Conservation (phyloP, 2,797 vertebrate genomes). For the Vireo griseus region DNA sequence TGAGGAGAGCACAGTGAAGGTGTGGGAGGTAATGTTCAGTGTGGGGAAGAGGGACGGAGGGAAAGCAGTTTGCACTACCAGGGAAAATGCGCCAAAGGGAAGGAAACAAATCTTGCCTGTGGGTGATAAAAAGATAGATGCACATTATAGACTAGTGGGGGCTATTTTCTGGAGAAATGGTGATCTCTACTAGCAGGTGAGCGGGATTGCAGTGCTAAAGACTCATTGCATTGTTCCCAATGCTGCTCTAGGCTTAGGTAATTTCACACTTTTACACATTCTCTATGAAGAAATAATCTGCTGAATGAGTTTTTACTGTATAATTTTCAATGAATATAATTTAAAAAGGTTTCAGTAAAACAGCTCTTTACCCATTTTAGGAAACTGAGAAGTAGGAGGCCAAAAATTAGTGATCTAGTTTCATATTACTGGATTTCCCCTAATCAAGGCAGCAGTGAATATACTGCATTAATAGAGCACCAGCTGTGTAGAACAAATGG, state of each 20-base stretch:
- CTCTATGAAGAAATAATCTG: background rate
- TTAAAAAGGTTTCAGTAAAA: conserved; percentile 15
- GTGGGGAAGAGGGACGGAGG: background rate
- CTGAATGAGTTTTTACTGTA: background rate
- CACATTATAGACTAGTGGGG: background rate
- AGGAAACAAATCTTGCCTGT: background rate
- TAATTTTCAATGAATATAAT: conserved; percentile 1
- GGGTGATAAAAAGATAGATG: background rate
- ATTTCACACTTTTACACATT: background rate
- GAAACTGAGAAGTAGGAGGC: background rate
- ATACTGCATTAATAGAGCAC: background rate
- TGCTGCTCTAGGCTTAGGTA: background rate
- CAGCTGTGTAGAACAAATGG: background rate
- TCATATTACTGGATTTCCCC: conserved; percentile 6
- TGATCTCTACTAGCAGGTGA: background rate
- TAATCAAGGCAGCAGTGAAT: background rate
- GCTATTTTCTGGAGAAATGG: conserved; percentile 16
- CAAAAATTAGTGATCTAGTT: conserved; percentile 35
- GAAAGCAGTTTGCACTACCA: background rate
- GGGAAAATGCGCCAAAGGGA: background rate
- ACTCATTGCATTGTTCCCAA: background rate
- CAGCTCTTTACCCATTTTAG: background rate
- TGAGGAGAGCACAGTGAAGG: background rate
- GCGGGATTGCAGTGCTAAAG: background rate
- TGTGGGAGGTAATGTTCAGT: background rate